phyloP scores from a whole-genome alignment of 2,888 invertebrate genomes.

The Acrobasis repandana region DNA sequence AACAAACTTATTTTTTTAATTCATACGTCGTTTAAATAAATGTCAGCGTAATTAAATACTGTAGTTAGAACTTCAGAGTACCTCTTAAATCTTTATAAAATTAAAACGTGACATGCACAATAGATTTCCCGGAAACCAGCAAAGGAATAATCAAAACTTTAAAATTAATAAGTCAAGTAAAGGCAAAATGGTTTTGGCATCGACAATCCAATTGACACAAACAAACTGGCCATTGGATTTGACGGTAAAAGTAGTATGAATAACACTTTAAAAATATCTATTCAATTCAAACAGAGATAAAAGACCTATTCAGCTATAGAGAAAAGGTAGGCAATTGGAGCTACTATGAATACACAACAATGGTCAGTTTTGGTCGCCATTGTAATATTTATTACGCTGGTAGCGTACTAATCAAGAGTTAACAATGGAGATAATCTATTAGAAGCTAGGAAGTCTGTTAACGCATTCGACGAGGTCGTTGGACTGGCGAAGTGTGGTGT shows the following conservation, averaged over 20 bases:
- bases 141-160: not conserved
- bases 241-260: not conserved
- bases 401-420: slow-evolving; percentile 17
- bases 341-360: slow-evolving; percentile 7
- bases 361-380: not conserved
- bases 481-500: slow-evolving; percentile 40
- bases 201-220: not conserved
- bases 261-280: not conserved
- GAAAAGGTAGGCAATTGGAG: slow-evolving; percentile 11
- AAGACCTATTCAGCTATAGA: not conserved
- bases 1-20: not conserved
- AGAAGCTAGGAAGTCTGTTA: slow-evolving; percentile 45
- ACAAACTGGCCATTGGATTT: not conserved
- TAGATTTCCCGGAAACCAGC: not conserved
- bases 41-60: not conserved
- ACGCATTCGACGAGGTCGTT: slow-evolving; percentile 56
- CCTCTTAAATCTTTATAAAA: not conserved
- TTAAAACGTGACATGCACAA: not conserved
- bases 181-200: not conserved
- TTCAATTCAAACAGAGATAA: not conserved
- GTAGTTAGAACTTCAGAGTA: not conserved
- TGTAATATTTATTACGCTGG: not conserved
- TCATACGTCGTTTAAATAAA: not conserved
- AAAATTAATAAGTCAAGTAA: not conserved
- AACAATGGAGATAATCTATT: slow-evolving; percentile 28